These are phyloP conservation scores for Sarcophaga variegata DNA, from an alignment of 2,888 invertebrate genomes.

Conservation along the genomic window DNA sequence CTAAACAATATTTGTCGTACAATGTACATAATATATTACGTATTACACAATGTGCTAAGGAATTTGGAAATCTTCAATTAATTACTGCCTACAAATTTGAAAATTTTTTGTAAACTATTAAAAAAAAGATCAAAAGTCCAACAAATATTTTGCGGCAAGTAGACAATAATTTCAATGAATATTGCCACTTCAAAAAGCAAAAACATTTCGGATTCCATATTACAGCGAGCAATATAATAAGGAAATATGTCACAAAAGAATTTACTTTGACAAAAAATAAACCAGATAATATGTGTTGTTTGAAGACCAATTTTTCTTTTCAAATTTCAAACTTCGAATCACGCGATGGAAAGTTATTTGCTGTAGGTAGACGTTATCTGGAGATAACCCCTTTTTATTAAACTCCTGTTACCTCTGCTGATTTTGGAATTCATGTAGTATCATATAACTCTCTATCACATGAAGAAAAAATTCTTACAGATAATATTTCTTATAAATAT, in stretches of 20 bases:
- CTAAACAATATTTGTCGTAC: too few species aligned
- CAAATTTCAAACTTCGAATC: conserved; percentile 22
- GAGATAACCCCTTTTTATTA: background rate
- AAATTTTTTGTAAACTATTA: background rate
- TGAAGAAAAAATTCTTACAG: background rate
- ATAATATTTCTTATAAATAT: conserved; percentile 21
- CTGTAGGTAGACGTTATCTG: conserved; percentile 5
- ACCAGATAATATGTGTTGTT: too few species aligned
- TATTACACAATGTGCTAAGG: background rate
- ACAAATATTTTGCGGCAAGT: conserved; percentile 22
- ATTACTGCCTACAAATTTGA: conserved; percentile 10
- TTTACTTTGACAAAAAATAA: conserved; percentile 11
- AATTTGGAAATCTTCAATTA: background rate
- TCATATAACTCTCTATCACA: conserved; percentile 20
- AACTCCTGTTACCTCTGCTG: conserved; percentile 11
- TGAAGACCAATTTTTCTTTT: background rate
- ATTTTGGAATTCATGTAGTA: conserved; percentile 22
- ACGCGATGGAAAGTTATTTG: conserved; percentile 29
- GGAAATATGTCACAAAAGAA: background rate
- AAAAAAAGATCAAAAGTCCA: conserved; percentile 7
- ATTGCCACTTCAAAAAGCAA: conserved; percentile 5
- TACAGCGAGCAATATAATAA: background rate
- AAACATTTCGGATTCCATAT: conserved; percentile 1
- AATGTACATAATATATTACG: background rate
- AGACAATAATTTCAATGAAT: conserved; percentile 11